Evolutionary conservation across 2,888 invertebrate genomes (phyloP), one percentile per base, ranked within the genome.

Genomic region (Ophonus ardosiacus): DNA sequence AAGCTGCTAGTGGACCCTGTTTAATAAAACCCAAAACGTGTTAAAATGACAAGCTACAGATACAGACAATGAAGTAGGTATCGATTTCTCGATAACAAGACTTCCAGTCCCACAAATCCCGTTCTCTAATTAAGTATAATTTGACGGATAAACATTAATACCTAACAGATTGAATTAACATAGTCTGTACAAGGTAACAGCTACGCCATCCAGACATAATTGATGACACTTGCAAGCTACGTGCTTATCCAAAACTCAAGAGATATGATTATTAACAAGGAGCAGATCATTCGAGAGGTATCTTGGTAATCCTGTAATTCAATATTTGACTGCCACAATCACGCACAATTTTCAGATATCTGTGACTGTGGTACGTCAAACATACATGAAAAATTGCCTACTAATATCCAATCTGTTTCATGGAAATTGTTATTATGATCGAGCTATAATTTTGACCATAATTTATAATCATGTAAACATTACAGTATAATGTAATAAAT

Each of bases 141-240:
- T 68, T 68, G 68, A 68, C 7, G 68, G 68, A 38, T 68, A 68
- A 68, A 68, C 68, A 68, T 68, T 68, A 38, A 68, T 38, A 68
- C 68, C 68, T 68, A 38, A 15, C 68, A 38, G 68, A 68, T 68
- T 68, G 38, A 68, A 68, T 68, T 68, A 38, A 13, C 65, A 7
- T 13, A 63, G 24, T 24, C 6, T 65, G 7, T 10, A 51, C 43
- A 51, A 31, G 43, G 43, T 13, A 51, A 51, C 43, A 8, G 13
- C 43, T 10, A 51, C 13, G 10, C 43, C 31, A 68, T 15, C n/a
- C 31, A 68, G n/a, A 68, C n/a, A 68, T 68, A 68, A 68, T 68
- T 68, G 68, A 68, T 68, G 38, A 31, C 68, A 38, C 68, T 68
- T 68, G 68, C 38, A 13, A 38, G 68, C 6, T 38, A 68, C 68